Evolutionary conservation across 2,797 vertebrate species (phyloP).

Genomic region (Sebastes minor): DNA sequence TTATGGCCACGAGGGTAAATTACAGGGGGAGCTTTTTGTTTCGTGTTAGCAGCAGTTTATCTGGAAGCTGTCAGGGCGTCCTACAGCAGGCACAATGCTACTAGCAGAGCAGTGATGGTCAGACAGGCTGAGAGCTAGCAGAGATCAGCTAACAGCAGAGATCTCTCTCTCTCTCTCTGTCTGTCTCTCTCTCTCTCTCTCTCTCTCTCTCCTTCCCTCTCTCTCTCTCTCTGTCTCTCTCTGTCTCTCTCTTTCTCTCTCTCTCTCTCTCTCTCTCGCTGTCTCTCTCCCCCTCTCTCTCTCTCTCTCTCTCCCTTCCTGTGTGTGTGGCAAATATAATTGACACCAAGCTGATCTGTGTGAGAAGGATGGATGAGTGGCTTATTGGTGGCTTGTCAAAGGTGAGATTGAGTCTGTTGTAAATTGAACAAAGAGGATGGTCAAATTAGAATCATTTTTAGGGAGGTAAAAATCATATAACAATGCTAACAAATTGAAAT

Average conservation of each 20-base stretch:
- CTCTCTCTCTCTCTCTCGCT: too few relatives aligned
- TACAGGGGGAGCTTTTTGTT: not conserved
- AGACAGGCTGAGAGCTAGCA: slow-evolving; percentile 29
- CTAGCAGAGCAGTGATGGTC: slow-evolving; percentile 40
- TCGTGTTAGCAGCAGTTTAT: not conserved
- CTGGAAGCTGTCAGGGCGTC: slow-evolving; percentile 1
- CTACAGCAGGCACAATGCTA: not conserved
- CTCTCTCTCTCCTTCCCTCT: too few relatives aligned
- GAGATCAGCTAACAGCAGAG: slow-evolving; percentile 40
- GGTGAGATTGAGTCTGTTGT: not conserved
- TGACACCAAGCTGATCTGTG: not conserved
- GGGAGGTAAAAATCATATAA: not conserved
- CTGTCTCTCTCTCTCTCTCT: too few relatives aligned
- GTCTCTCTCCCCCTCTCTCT: too few relatives aligned
- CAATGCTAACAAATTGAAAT: not conserved
- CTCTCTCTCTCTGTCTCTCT: rapidly evolving
- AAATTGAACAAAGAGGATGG: not conserved
- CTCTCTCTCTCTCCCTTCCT: too few relatives aligned
- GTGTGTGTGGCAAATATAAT: too few relatives aligned
- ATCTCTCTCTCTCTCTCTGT: too few relatives aligned
- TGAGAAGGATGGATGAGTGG: not conserved
- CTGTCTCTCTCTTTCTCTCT: rapidly evolving
- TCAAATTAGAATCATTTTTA: not conserved
- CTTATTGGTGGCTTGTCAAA: not conserved
- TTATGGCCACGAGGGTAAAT: not conserved